phyloP scores from a whole-genome alignment of 2,888 invertebrate genomes.

The Calameuta idolon region DNA sequence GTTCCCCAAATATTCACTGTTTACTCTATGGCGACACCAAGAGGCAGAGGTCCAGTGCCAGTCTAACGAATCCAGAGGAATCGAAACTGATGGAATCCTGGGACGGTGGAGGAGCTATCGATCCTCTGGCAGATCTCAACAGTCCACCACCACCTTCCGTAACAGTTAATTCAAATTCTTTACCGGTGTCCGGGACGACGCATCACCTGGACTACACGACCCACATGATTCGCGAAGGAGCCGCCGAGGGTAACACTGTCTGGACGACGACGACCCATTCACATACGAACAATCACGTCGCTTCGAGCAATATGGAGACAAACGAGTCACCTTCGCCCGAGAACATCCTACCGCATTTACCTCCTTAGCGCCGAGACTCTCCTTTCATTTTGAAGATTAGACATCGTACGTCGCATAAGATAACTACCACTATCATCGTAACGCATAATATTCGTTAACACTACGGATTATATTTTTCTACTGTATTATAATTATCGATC shows the following conservation, averaged over 20 bases:
- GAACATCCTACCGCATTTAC: slow-evolving; percentile 59
- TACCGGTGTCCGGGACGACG: slow-evolving; percentile 19
- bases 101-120: slow-evolving; percentile 46
- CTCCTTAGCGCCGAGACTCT: slow-evolving; percentile 57
- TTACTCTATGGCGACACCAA: slow-evolving; percentile 60
- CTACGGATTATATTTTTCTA: slow-evolving; percentile 65
- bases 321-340: slow-evolving; percentile 56
- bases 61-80: slow-evolving; percentile 50
- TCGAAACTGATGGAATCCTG: slow-evolving; percentile 55
- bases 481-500: slow-evolving; percentile 41
- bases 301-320: slow-evolving; percentile 5
- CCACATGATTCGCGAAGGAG: slow-evolving; percentile 32
- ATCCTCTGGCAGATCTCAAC: slow-evolving; percentile 36
- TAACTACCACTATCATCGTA: slow-evolving; percentile 30
- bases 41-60: slow-evolving; percentile 51
- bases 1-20: slow-evolving; percentile 77
- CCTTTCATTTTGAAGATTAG: slow-evolving; percentile 3
- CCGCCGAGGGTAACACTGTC: slow-evolving; percentile 16
- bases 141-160: slow-evolving; percentile 23
- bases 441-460: slow-evolving; percentile 57
- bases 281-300: slow-evolving; percentile 31
- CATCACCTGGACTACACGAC: slow-evolving; percentile 33
- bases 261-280: slow-evolving; percentile 30
- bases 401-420: neutral
- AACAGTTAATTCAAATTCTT: slow-evolving; percentile 4